A percentile compares a stretch with the other conserved stretches of the same genome.
Evolutionary conservation across 2,888 invertebrate species (phyloP).

Genomic region (Hydriomena furcata): DNA sequence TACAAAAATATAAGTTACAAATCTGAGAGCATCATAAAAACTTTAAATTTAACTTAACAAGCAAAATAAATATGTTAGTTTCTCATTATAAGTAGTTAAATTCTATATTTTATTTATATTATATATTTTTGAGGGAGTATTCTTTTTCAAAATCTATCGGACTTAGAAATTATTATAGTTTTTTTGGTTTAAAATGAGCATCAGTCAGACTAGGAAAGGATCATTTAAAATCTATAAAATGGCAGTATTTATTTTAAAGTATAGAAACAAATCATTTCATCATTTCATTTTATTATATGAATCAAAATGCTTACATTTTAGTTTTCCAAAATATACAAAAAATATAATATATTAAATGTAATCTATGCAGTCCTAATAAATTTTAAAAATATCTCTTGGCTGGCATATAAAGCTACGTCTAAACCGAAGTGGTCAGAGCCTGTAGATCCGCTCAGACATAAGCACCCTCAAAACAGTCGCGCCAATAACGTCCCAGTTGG

Average conservation of each 20-base stretch:
- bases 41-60: slow-evolving; percentile 50
- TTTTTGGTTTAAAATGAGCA: not conserved
- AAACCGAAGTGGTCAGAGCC: not conserved
- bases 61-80: slow-evolving; percentile 79
- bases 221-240: not conserved
- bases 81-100: slow-evolving; percentile 51
- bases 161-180: too few relatives aligned
- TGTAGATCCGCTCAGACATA: too few relatives aligned
- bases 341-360: not conserved
- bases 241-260: slow-evolving; percentile 2
- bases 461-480: too few relatives aligned
- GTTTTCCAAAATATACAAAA: slow-evolving; percentile 20
- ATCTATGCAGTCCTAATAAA: not conserved
- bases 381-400: slow-evolving; percentile 7
- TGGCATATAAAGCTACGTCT: not conserved
- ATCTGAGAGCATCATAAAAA: slow-evolving; percentile 20
- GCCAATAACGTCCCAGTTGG: not conserved
- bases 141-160: slow-evolving; percentile 20
- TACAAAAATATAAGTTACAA: slow-evolving; percentile 36
- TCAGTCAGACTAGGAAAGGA: slow-evolving; percentile 1
- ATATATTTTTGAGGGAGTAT: slow-evolving; percentile 24
- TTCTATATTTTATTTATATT: slow-evolving; percentile 39
- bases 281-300: not conserved
- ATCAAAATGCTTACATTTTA: not conserved
- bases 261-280: slow-evolving; percentile 3